Evolutionary conservation across 2,797 vertebrate species (phyloP).

Genomic region (Eleutherodactylus coqui): DNA sequence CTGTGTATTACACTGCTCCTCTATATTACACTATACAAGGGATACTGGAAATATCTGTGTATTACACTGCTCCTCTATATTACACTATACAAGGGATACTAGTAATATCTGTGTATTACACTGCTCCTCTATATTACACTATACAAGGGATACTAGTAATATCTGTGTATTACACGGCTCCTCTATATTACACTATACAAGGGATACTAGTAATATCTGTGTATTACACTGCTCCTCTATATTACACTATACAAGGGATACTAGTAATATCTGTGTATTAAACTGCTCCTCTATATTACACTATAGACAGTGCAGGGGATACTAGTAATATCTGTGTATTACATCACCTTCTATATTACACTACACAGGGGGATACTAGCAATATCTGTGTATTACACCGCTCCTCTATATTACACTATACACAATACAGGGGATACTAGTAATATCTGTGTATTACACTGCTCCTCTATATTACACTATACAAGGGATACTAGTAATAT

Average conservation of each 20-base stretch:
- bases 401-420: background rate
- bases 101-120: background rate
- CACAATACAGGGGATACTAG: background rate
- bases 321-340: background rate
- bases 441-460: background rate
- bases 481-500: background rate
- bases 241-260: background rate
- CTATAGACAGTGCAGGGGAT: background rate
- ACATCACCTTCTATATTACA: background rate
- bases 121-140: background rate
- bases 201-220: background rate
- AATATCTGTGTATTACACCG: background rate
- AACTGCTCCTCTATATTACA: background rate
- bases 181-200: background rate
- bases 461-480: background rate
- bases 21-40: background rate
- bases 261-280: background rate
- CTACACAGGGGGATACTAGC: background rate
- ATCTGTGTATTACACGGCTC: background rate
- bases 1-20: background rate
- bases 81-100: background rate
- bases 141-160: background rate
- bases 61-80: background rate
- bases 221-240: background rate
- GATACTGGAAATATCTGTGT: background rate